Evolutionary conservation across 2,888 invertebrate genomes (phyloP).

Genomic region (Allygus modestus): DNA sequence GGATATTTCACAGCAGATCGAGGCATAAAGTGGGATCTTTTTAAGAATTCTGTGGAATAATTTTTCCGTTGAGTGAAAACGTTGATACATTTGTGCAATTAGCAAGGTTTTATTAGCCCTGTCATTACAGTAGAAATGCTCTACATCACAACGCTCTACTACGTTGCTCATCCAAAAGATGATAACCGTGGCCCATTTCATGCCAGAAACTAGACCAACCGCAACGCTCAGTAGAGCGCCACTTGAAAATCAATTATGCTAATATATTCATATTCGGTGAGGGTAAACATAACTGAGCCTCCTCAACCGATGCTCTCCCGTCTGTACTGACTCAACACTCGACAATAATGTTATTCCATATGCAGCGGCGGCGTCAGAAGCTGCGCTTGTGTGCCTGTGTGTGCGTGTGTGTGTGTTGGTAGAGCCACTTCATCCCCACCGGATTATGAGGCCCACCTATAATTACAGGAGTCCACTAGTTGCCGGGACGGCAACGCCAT

Average conservation of each 20-base stretch:
- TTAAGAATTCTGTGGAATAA: no score
- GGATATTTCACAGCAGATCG: no score
- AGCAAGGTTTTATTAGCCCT: no score
- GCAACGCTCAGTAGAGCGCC: slow-evolving; percentile 25
- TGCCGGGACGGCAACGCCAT: slow-evolving; percentile 23
- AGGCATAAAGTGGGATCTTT: no score
- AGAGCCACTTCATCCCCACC: neutral
- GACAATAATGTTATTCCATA: slow-evolving; percentile 25
- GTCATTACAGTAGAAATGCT: no score
- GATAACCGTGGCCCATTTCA: neutral
- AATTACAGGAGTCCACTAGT: slow-evolving; percentile 15
- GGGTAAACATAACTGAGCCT: slow-evolving; percentile 59
- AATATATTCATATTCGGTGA: slow-evolving; percentile 51
- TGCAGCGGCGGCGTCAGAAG: slow-evolving; percentile 10
- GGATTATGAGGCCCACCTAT: slow-evolving; percentile 42
- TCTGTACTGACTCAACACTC: slow-evolving; percentile 7
- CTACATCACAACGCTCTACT: neutral
- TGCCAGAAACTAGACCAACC: slow-evolving; percentile 26
- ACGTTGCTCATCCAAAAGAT: neutral
- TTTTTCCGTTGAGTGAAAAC: no score
- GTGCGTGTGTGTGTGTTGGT: slow-evolving; percentile 30
- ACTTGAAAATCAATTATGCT: slow-evolving; percentile 42
- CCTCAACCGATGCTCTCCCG: slow-evolving; percentile 32
- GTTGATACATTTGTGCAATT: no score
- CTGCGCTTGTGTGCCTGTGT: neutral